phyloP scores from a whole-genome alignment of 2,113 vertebrate species.

The Oxygymnocypris stewartii region DNA sequence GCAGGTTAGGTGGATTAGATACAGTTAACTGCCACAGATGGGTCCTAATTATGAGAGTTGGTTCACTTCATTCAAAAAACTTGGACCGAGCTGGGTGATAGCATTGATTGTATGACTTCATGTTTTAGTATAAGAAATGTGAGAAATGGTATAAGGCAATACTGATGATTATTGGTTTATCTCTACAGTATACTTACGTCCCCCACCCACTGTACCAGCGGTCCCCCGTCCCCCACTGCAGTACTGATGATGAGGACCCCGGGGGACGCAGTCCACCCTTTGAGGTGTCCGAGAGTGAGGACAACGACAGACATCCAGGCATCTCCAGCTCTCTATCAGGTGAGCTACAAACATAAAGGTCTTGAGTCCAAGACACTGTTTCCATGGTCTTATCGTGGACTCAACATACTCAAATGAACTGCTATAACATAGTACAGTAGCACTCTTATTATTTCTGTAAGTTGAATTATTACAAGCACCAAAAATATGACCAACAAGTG shows the following conservation, averaged over 20 bases:
- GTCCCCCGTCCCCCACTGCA: constrained; percentile 75
- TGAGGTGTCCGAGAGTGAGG: constrained; percentile 87
- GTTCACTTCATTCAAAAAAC: not conserved
- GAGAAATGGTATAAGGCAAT: not conserved
- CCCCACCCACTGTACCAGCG: constrained; percentile 69
- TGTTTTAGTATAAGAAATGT: not conserved
- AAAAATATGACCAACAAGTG: not conserved
- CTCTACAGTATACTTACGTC: constrained; percentile 54
- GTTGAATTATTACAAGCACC: not conserved
- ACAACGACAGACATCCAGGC: constrained; percentile 74
- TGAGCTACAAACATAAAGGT: constrained; percentile 52
- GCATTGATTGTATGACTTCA: not conserved
- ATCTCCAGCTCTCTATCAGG: constrained; percentile 79
- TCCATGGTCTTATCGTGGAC: not conserved
- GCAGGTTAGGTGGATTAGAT: too few species aligned
- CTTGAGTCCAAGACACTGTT: not conserved
- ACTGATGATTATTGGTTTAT: not conserved
- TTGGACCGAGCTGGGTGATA: not conserved
- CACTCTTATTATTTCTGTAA: not conserved
- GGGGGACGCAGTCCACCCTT: constrained; percentile 82
- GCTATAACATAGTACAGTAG: not conserved
- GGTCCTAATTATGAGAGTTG: too few species aligned
- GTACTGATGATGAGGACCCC: constrained; percentile 83
- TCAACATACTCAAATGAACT: not conserved
- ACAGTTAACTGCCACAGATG: too few species aligned